Evolutionary conservation across 2,113 vertebrate genomes (phyloP).

Genomic region (Capreolus pygargus): DNA sequence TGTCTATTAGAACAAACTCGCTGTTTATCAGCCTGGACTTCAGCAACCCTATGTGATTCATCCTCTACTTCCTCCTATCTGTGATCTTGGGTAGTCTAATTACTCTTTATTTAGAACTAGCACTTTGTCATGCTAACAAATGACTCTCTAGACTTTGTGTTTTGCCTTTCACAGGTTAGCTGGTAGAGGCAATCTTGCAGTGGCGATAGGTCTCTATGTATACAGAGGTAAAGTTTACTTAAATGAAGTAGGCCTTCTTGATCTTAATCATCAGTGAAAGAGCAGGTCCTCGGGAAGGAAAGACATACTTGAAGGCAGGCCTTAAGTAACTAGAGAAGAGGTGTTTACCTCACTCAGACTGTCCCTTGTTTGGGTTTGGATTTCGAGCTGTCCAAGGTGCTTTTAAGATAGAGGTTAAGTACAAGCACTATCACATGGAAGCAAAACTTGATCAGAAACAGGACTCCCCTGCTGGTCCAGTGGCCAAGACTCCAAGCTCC

Average conservation of each 20-base stretch:
- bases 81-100: neutral
- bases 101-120: neutral
- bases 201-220: neutral
- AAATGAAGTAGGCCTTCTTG: neutral
- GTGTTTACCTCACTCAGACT: neutral
- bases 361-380: neutral
- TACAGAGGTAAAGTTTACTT: neutral
- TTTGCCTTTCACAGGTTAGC: neutral
- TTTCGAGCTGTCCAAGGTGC: neutral
- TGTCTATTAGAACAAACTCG: neutral
- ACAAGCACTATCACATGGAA: neutral
- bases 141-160: neutral
- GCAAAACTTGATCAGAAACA: neutral
- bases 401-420: neutral
- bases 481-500: neutral
- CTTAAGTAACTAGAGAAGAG: neutral
- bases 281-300: neutral
- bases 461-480: neutral
- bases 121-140: neutral
- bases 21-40: neutral
- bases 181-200: neutral
- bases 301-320: neutral
- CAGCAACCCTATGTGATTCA: neutral
- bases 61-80: neutral
- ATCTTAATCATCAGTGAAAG: neutral